A percentile compares a stretch with the other conserved stretches of the same genome.
Conservation (phyloP, 1,140 invertebrate genomes). For the Musca vetustissima region DNA sequence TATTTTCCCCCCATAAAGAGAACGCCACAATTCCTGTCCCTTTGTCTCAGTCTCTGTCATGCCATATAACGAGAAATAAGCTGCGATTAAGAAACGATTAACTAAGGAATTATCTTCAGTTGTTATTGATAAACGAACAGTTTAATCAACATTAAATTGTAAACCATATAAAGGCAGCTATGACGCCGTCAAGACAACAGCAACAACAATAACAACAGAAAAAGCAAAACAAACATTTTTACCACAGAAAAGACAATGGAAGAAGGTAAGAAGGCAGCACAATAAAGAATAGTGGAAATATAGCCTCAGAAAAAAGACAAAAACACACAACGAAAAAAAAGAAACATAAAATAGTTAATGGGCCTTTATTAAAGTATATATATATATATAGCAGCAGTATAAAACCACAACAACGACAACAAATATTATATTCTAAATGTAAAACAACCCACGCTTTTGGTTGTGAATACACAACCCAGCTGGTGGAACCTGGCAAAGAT, state of each 20-base stretch:
- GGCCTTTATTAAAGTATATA: constrained; percentile 21
- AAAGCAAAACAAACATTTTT: background rate
- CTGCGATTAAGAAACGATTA: too few species aligned
- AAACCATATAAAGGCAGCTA: constrained; percentile 16
- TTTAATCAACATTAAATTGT: constrained; percentile 19
- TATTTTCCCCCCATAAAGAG: too few species aligned
- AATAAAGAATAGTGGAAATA: background rate
- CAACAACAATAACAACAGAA: too few species aligned
- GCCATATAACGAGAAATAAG: too few species aligned
- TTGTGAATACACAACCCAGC: too few species aligned
- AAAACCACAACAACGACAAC: background rate
- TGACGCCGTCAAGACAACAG: constrained; percentile 17
- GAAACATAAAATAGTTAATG: constrained; percentile 20
- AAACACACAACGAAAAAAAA: background rate
- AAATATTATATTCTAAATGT: background rate
- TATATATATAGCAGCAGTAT: background rate
- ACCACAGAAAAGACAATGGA: background rate
- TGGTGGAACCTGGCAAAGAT: too few species aligned
- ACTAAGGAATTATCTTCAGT: too few species aligned
- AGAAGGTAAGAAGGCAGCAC: background rate
- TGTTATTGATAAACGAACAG: constrained; percentile 15
- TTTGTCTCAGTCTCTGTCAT: too few species aligned
- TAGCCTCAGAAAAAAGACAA: too few species aligned
- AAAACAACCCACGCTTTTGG: constrained; percentile 14
- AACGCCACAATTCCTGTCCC: too few species aligned